A percentile compares a stretch with the other conserved stretches of the same genome.
Conservation (phyloP, 2,888 invertebrate species). For the Drosophila siamana region DNA sequence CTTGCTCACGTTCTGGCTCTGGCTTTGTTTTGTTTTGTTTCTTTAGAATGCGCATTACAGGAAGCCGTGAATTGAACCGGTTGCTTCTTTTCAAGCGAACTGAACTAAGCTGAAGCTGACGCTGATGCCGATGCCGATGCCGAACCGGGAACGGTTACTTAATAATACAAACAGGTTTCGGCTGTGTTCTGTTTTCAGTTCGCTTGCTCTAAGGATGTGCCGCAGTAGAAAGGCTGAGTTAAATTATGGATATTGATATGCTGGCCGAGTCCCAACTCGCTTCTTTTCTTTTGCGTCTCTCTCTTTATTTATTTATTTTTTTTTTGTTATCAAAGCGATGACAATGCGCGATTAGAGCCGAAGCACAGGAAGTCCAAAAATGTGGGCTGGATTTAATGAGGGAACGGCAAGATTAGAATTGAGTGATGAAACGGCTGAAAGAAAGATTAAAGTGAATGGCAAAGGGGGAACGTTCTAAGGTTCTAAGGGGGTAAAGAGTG, state of each 20-base stretch:
- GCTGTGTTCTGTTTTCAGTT: not conserved
- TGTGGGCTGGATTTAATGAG: conserved; percentile 52
- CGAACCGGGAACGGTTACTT: conserved; percentile 66
- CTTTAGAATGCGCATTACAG: conserved; percentile 68
- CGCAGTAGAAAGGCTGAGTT: conserved; percentile 52
- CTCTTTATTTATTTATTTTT: no score
- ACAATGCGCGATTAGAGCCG: conserved; percentile 66
- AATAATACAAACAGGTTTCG: conserved; percentile 78
- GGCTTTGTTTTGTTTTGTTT: conserved; percentile 33
- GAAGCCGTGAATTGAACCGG: conserved; percentile 69
- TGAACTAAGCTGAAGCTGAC: conserved; percentile 23
- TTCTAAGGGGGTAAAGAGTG: conserved; percentile 14
- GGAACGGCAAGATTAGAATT: conserved; percentile 26
- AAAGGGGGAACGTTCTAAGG: conserved; percentile 9
- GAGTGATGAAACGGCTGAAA: conserved; percentile 3
- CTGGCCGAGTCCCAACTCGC: conserved; percentile 31
- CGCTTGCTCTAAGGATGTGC: conserved; percentile 49
- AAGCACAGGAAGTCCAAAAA: conserved; percentile 48
- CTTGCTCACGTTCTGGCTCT: not conserved
- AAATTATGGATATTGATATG: conserved; percentile 72
- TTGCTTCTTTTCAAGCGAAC: conserved; percentile 36
- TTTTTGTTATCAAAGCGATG: conserved; percentile 61
- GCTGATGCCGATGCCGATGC: not conserved
- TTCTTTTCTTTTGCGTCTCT: conserved; percentile 27
- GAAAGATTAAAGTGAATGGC: not conserved